Evolutionary conservation across 2,113 vertebrate species (phyloP), one percentile per base, ranked within the genome.

Genomic region (Oophaga pumilio): DNA sequence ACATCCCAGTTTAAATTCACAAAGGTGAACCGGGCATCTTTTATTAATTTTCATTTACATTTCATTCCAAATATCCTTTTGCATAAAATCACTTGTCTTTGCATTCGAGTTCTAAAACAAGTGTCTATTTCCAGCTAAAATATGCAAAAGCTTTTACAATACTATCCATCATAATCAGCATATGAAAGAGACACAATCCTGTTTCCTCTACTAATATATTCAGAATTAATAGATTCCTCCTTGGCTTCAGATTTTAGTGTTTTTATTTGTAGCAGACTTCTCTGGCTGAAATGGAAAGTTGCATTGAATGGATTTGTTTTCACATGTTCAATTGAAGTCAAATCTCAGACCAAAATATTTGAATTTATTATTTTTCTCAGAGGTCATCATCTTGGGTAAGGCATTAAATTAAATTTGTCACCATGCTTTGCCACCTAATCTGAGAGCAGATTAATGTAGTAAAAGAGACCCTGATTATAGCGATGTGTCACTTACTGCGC

Each of bases 141-240:
- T 79, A 79, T 79, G 76, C 76, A 79, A 79, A 53, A 79, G 73
- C 73, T 76, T 66, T 82, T 82, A 50, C 59, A 82, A 64, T n/a
- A 68, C 80, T 82, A 82, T 50, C 57, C 60, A 82, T 82, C 59
- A 82, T 62, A 82, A 66, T 82, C 43, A 82, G 59, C 80, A 82
- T 66, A 82, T 24, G 80, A 66, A 66, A 82, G 80, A 28, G 33
- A 82, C 33, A 43, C 17, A 66, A 82, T 66, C 43, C 73, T 76
- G 66, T 66, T 66, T 82, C 59, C 17, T n/a, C 4, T 64, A 43
- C 62, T 82, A 82, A 82, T 82, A 82, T 82, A 82, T 66, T 68
- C 80, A 82, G 57, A n/a, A 82, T 82, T 66, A 82, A 82, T 82
- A 52, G 28, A 82, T 82, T 82, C 28, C 24, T 82, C n/a, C 43